These are phyloP conservation scores for Antrozous pallidus DNA, from an alignment of 2,797 vertebrate genomes.

Conservation along the genomic window DNA sequence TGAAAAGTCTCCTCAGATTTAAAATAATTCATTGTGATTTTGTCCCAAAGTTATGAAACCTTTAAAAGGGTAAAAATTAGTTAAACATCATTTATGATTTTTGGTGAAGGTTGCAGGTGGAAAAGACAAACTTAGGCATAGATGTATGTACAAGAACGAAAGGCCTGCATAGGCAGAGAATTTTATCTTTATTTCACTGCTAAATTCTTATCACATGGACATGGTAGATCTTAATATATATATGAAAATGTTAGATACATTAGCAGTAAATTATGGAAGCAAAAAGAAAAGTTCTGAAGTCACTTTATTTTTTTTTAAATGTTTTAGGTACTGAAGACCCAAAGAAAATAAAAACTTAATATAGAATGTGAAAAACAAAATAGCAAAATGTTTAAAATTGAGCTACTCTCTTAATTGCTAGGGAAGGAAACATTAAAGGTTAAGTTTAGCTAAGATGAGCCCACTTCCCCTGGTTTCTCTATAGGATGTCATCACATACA, in stretches of 20 bases:
- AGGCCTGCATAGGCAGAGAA: background rate
- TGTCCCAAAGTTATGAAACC: background rate
- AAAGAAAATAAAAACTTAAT: background rate
- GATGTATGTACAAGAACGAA: background rate
- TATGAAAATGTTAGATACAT: background rate
- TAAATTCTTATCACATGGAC: background rate
- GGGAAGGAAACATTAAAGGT: background rate
- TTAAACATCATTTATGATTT: background rate
- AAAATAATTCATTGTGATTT: conserved; percentile 23
- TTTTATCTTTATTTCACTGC: background rate
- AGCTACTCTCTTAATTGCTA: background rate
- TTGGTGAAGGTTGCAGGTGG: background rate
- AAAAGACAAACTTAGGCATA: background rate
- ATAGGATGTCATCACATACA: background rate
- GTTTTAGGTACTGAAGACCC: background rate
- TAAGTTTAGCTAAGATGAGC: background rate
- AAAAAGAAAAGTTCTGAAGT: background rate
- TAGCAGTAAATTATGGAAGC: background rate
- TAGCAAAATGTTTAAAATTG: background rate
- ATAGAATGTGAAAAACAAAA: background rate
- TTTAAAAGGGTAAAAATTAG: background rate
- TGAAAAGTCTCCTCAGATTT: background rate
- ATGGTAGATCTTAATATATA: background rate
- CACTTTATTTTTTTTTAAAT: background rate
- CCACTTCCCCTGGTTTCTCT: background rate